Base-by-base conservation (phyloP, 2,888 invertebrate species). In the Lacanobia wlatinum region DNA sequence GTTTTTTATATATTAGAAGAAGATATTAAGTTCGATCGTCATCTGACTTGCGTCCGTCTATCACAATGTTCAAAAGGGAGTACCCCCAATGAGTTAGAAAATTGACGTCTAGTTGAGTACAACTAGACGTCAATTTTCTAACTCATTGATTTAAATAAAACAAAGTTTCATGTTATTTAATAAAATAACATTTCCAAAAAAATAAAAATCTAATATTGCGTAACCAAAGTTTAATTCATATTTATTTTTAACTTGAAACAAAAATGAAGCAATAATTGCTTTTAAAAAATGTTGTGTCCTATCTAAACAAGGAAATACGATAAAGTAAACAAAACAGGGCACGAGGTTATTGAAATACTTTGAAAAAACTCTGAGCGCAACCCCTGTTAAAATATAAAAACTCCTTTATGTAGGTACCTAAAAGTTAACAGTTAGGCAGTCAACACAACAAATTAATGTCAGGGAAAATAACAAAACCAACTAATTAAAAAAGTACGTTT, bases 291-390 rank as follows among this genome's bases (percentile, higher is more conserved):
- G 21, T 67, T 50, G 5, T 21, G 12, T 75, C 63, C 55, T 80
- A 28, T 40, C n/a, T 52, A 46, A 80, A 77, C 62, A 67, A 43
- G 50, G 50, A 67, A 77, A 60, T 55, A 16, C 23, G 59, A 52
- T 12, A 48, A 65, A 56, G 60, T 71, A 64, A 79, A 79, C 61
- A 75, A 56, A 64, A 56, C n/a, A 8, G n/a, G n/a, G 43, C n/a
- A 14, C 58, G 34, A 8, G 48, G 40, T 62, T 40, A 62, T 63
- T 67, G 28, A 74, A 77, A 73, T 63, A 56, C 43, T 58, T 65
- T 55, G 43, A 50, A 63, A 74, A 74, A 72, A 62, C 10, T 2
- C 7, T 8, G 16, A 9, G 7, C 21, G 0, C n/a, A 23, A 46
- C 0, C 21, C 21, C 23, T 61, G 12, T 34, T 12, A 40, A 69